A percentile compares a stretch with the other conserved stretches of the same genome.
phyloP scores from a whole-genome alignment of 2,797 vertebrate species.

The Gymnothorax reevesii region DNA sequence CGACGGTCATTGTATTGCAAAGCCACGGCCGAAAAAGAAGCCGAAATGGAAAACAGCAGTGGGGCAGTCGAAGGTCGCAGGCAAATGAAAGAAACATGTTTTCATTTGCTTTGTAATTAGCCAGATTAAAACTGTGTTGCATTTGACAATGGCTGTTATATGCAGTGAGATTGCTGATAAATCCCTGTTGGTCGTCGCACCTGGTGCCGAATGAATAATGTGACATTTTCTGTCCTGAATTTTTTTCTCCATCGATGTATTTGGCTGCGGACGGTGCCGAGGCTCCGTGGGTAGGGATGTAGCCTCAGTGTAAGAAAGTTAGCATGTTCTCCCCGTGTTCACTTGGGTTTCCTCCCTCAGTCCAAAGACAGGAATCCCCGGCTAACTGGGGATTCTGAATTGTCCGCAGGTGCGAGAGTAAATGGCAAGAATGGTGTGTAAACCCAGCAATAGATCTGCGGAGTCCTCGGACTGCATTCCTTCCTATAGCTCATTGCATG shows the following conservation, averaged over 20 bases:
- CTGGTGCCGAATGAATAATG: background rate
- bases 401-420: no score
- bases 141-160: constrained; percentile 32
- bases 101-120: constrained; percentile 40
- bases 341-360: no score
- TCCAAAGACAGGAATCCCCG: no score
- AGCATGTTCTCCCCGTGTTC: no score
- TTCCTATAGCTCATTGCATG: no score
- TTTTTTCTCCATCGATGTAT: background rate
- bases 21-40: background rate
- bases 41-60: background rate
- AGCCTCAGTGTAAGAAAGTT: no score
- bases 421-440: no score
- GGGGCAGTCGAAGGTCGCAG: background rate
- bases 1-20: background rate
- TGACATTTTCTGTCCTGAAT: background rate
- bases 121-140: constrained; percentile 37
- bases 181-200: constrained; percentile 28
- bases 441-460: no score
- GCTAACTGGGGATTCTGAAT: no score
- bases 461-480: no score
- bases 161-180: constrained; percentile 39
- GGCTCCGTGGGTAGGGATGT: no score
- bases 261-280: background rate
- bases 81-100: constrained; percentile 24